A percentile compares a stretch with the other conserved stretches of the same genome.
phyloP scores from a whole-genome alignment of 1,140 invertebrate genomes.

The Trachymyrmex septentrionalis region DNA sequence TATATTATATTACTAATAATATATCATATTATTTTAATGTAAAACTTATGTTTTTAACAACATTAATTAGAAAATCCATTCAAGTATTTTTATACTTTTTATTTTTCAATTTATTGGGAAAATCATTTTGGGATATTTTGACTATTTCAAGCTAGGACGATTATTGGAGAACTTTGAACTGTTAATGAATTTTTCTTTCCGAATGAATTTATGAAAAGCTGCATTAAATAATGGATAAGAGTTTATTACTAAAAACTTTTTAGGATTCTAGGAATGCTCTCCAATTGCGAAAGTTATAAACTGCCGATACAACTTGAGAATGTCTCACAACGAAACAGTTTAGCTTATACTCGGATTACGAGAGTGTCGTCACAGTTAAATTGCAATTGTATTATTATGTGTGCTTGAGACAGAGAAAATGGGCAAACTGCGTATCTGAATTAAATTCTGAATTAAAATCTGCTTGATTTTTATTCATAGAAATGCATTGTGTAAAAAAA shows the following conservation, averaged over 20 bases:
- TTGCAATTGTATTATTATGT: slow-evolving; percentile 6
- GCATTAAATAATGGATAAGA: background rate
- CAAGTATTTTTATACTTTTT: background rate
- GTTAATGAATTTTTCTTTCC: background rate
- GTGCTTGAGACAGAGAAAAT: slow-evolving; percentile 1
- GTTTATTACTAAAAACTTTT: slow-evolving; percentile 22
- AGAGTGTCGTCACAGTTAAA: slow-evolving; percentile 17
- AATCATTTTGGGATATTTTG: too few relatives aligned
- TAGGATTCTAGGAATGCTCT: background rate
- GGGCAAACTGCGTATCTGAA: background rate
- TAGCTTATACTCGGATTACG: slow-evolving; percentile 16
- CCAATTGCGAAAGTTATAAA: slow-evolving; percentile 14
- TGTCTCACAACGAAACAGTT: background rate
- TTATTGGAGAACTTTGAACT: background rate
- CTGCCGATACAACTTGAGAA: slow-evolving; percentile 31
- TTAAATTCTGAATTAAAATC: slow-evolving; percentile 32
- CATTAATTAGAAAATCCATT: background rate
- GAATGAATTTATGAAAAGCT: background rate
- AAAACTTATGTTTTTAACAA: background rate
- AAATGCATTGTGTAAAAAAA: background rate
- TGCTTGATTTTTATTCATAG: background rate
- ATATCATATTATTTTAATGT: too few relatives aligned
- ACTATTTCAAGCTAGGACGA: background rate
- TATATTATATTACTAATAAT: too few relatives aligned
- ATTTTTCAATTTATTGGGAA: background rate